A percentile compares a stretch with the other conserved stretches of the same genome.
These are phyloP conservation scores for Pseudochirops cupreus DNA, from an alignment of 2,797 vertebrate species.

Conservation along the genomic window DNA sequence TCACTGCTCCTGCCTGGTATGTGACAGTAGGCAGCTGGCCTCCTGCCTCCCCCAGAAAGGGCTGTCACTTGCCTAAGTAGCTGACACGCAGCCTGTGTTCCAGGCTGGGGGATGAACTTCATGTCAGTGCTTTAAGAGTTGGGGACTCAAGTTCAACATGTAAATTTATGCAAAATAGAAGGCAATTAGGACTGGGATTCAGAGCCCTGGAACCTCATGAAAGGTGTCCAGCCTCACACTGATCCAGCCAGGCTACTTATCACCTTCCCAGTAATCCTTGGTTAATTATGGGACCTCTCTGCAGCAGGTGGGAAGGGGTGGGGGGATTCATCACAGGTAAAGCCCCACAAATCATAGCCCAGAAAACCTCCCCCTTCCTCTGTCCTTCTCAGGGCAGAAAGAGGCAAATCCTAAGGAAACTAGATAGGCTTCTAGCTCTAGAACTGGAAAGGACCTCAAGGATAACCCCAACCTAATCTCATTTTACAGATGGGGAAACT, in stretches of 20 bases:
- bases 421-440: not conserved
- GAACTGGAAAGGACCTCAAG: not conserved
- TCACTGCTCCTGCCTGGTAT: not conserved
- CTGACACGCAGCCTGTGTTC: not conserved
- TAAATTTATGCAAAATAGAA: conserved; percentile 1
- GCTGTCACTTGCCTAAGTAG: not conserved
- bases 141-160: not conserved
- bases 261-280: not conserved
- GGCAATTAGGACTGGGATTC: not conserved
- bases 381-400: not conserved
- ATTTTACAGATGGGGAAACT: not conserved
- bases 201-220: not conserved
- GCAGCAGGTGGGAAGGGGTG: not conserved
- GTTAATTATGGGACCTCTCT: not conserved
- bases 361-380: not conserved
- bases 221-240: not conserved
- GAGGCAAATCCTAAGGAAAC: not conserved
- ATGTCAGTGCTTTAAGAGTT: not conserved
- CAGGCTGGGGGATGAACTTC: not conserved
- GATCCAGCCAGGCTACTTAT: not conserved
- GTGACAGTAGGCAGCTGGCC: not conserved
- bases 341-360: not conserved
- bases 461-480: not conserved
- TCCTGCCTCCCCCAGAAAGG: not conserved
- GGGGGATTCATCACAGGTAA: not conserved